These are phyloP conservation scores for Penaeus vannamei DNA, from an alignment of 1,140 invertebrate species.

Conservation along the genomic window DNA sequence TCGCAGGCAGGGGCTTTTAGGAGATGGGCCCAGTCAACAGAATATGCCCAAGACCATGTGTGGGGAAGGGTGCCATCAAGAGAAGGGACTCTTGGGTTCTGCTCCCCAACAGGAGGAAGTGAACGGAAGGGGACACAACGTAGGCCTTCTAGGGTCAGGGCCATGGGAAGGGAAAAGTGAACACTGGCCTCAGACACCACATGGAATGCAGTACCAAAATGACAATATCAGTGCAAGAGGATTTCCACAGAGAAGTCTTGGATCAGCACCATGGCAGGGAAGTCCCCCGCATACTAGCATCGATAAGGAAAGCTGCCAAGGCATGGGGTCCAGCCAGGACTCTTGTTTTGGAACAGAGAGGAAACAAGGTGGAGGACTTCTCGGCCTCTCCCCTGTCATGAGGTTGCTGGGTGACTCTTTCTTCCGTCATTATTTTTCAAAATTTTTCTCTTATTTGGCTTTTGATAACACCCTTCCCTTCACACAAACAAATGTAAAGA, in stretches of 20 bases:
- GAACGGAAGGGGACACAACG: slow-evolving; percentile 24
- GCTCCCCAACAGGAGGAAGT: slow-evolving; percentile 10
- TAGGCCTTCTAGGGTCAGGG: slow-evolving; percentile 32
- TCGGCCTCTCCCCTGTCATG: slow-evolving; percentile 35
- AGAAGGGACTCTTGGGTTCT: too few relatives aligned
- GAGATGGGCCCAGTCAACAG: too few relatives aligned
- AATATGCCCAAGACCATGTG: too few relatives aligned
- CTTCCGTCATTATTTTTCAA: background rate
- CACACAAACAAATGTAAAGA: background rate
- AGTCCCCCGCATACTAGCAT: background rate
- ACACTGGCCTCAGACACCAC: background rate
- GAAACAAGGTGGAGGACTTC: slow-evolving; percentile 42
- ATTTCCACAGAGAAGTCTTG: slow-evolving; percentile 5
- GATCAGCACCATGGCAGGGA: background rate
- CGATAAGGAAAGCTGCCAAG: slow-evolving; percentile 4
- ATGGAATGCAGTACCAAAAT: background rate
- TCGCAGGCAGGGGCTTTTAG: too few relatives aligned
- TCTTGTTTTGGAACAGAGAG: slow-evolving; percentile 18
- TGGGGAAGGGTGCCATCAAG: too few relatives aligned
- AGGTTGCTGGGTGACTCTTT: slow-evolving; percentile 23
- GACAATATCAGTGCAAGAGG: slow-evolving; percentile 14
- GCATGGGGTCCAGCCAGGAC: slow-evolving; percentile 5
- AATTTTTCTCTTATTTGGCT: background rate
- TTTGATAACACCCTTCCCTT: background rate
- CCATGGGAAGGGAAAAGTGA: background rate